Conservation (phyloP, 2,888 invertebrate genomes). For the Lasioglossum morio region DNA sequence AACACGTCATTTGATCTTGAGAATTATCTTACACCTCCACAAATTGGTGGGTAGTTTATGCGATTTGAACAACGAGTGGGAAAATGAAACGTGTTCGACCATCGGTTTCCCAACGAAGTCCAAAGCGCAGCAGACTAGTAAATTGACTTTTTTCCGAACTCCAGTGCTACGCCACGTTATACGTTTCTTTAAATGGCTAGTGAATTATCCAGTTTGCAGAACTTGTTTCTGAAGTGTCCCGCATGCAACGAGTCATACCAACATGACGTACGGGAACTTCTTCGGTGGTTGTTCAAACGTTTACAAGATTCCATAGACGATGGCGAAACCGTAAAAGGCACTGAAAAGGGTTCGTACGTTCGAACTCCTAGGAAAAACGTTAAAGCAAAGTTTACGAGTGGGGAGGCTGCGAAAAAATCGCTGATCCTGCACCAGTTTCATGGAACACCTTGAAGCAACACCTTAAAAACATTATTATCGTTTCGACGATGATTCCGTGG, state of each 20-base stretch:
- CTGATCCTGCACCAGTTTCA: slow-evolving; percentile 36
- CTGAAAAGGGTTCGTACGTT: slow-evolving; percentile 48
- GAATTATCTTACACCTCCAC: too few species aligned
- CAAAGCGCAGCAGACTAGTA: slow-evolving; percentile 32
- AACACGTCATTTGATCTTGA: too few species aligned
- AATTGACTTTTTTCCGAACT: slow-evolving; percentile 5
- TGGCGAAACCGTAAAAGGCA: slow-evolving; percentile 58
- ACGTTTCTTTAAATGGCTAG: slow-evolving; percentile 41
- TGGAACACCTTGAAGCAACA: slow-evolving; percentile 27
- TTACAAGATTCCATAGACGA: slow-evolving; percentile 68
- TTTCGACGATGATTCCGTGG: neutral
- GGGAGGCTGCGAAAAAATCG: slow-evolving; percentile 37
- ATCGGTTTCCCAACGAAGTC: neutral
- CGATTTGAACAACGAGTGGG: neutral
- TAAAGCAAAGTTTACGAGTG: slow-evolving; percentile 52
- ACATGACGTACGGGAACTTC: slow-evolving; percentile 52
- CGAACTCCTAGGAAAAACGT: slow-evolving; percentile 62
- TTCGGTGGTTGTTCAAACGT: slow-evolving; percentile 45
- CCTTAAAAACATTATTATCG: slow-evolving; percentile 9
- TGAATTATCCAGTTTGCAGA: slow-evolving; percentile 48
- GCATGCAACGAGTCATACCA: slow-evolving; percentile 48
- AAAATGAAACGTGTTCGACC: neutral
- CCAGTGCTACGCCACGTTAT: slow-evolving; percentile 1
- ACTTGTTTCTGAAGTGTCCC: slow-evolving; percentile 40
- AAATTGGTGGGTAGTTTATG: too few species aligned